A percentile compares a stretch with the other conserved stretches of the same genome.
phyloP scores from a whole-genome alignment of 1,140 invertebrate genomes.

The Mactra quadrangularis region DNA sequence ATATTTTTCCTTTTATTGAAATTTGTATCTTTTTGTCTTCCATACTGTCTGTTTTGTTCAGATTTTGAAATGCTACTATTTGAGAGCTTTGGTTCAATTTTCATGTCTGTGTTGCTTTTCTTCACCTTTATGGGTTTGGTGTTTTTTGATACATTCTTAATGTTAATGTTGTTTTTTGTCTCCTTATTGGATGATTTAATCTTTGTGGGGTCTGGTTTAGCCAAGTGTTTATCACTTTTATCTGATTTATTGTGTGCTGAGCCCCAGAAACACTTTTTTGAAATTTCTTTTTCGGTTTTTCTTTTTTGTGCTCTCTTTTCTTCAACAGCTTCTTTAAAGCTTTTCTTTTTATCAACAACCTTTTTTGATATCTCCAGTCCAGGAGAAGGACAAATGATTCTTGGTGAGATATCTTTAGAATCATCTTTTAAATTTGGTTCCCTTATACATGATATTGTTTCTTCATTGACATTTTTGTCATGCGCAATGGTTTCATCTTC shows the following conservation, averaged over 20 bases:
- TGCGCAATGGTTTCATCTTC: background rate
- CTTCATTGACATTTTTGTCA: background rate
- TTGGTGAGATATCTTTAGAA: background rate
- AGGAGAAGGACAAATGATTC: background rate
- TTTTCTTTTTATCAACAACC: background rate
- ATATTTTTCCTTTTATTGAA: no score
- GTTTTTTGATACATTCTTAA: no score
- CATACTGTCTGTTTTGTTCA: no score
- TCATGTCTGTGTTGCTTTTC: no score
- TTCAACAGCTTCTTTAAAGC: slow-evolving; percentile 43
- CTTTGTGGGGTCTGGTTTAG: no score
- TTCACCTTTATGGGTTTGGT: no score
- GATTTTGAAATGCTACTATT: no score
- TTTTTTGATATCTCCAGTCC: background rate
- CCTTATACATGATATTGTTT: background rate
- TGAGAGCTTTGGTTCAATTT: no score
- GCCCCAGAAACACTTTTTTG: slow-evolving; percentile 26
- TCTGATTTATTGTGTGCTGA: slow-evolving; percentile 13
- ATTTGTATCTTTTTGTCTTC: no score
- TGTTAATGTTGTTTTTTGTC: no score
- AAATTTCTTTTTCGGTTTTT: slow-evolving; percentile 7
- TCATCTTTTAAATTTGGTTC: background rate
- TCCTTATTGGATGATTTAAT: no score
- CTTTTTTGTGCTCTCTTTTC: slow-evolving; percentile 38
- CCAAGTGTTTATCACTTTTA: no score